Conservation (phyloP, 2,888 invertebrate genomes). For the Synanthedon myopaeformis region DNA sequence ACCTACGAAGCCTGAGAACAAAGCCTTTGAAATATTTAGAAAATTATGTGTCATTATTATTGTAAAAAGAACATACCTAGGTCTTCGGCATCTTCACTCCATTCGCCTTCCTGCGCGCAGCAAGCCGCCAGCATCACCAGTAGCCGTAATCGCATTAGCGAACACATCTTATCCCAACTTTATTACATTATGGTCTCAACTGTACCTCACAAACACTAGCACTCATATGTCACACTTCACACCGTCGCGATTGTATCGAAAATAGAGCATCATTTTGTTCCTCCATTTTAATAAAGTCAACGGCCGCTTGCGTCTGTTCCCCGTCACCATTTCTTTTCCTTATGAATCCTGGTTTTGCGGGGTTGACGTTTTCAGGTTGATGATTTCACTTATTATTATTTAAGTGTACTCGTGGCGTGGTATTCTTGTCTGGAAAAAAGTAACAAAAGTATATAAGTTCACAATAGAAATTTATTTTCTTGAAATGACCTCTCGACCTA, state of each 20-base stretch:
- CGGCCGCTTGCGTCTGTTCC: neutral
- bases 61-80: slow-evolving; percentile 33
- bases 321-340: slow-evolving; percentile 8
- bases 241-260: neutral
- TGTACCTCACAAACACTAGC: slow-evolving; percentile 9
- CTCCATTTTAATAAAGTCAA: slow-evolving; percentile 8
- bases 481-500: neutral
- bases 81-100: slow-evolving; percentile 64
- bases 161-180: slow-evolving; percentile 35
- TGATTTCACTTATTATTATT: slow-evolving; percentile 1
- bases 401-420: neutral
- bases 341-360: slow-evolving; percentile 4
- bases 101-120: slow-evolving; percentile 63
- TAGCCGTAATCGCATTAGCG: slow-evolving; percentile 53
- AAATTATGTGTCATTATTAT: no score
- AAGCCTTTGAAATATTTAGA: no score
- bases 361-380: slow-evolving; percentile 5
- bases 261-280: slow-evolving; percentile 4
- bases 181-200: slow-evolving; percentile 30
- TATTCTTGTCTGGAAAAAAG: neutral
- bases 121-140: slow-evolving; percentile 55
- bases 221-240: slow-evolving; percentile 1
- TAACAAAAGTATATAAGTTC: neutral
- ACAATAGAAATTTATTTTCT: neutral
- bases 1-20: no score